Percentiles rank a stretch among this genome's conserved stretches.
Conservation (phyloP, 1,140 invertebrate species). For the Drosophila lacteicornis region DNA sequence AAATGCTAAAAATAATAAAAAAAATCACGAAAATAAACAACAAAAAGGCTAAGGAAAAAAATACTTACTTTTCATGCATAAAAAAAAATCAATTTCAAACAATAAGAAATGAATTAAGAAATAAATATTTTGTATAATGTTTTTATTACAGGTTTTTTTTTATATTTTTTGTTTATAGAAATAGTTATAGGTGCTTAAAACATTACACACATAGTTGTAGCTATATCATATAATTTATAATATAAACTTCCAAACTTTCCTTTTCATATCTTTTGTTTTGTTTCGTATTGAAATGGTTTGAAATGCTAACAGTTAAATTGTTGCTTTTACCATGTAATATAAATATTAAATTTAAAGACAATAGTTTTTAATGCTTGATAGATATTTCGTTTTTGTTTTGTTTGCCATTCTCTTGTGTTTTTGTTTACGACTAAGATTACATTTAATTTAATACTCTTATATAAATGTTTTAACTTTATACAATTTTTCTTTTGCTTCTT, state of each 20-base stretch:
- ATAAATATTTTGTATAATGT: slow-evolving; percentile 50
- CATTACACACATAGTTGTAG: slow-evolving; percentile 76
- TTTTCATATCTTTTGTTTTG: slow-evolving; percentile 51
- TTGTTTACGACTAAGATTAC: slow-evolving; percentile 68
- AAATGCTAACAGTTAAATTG: slow-evolving; percentile 81
- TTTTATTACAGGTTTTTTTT: slow-evolving; percentile 68
- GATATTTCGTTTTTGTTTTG: slow-evolving; percentile 53
- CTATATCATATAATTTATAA: slow-evolving; percentile 63
- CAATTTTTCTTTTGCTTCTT: slow-evolving; percentile 69
- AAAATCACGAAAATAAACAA: slow-evolving; percentile 26
- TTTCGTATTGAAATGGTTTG: slow-evolving; percentile 74
- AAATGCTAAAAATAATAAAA: slow-evolving; percentile 34
- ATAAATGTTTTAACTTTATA: slow-evolving; percentile 67
- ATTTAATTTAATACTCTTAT: slow-evolving; percentile 75
- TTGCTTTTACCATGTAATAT: slow-evolving; percentile 65
- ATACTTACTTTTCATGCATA: slow-evolving; percentile 47
- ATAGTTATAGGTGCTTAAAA: slow-evolving; percentile 80
- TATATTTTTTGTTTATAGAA: slow-evolving; percentile 67
- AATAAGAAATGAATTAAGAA: slow-evolving; percentile 32
- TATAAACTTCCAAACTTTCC: slow-evolving; percentile 42
- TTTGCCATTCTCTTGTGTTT: slow-evolving; percentile 32
- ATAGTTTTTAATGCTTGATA: slow-evolving; percentile 73
- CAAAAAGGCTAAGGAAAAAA: slow-evolving; percentile 9
- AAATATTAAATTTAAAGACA: slow-evolving; percentile 80
- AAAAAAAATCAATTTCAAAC: slow-evolving; percentile 25